Evolutionary conservation across 2,113 vertebrate species (phyloP).

Genomic region (Ptilonorhynchus violaceus): DNA sequence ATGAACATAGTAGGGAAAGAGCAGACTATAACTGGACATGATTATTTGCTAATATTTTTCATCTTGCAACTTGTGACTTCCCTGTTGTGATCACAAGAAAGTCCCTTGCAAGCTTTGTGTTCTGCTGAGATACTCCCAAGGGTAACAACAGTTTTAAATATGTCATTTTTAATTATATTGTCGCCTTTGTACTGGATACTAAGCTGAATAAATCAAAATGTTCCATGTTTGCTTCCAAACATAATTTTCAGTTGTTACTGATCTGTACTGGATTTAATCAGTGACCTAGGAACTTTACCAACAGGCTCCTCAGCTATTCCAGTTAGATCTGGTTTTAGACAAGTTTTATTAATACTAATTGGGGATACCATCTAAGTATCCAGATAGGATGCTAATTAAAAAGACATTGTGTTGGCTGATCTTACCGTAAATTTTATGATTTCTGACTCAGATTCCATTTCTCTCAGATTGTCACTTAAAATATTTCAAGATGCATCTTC

Average conservation of each 20-base stretch:
- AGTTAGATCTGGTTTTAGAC: slow-evolving; percentile 16
- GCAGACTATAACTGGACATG: neutral
- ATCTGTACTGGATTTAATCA: slow-evolving; percentile 45
- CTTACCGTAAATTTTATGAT: neutral
- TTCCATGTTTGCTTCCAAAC: slow-evolving; percentile 15
- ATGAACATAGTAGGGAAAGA: neutral
- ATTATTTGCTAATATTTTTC: neutral
- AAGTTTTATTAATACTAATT: slow-evolving; percentile 27
- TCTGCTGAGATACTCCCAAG: neutral
- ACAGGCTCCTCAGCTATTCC: neutral
- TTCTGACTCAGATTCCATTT: slow-evolving; percentile 22
- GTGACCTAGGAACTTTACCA: slow-evolving; percentile 20
- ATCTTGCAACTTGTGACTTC: neutral
- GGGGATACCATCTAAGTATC: neutral
- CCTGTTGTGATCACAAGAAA: neutral
- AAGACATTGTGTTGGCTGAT: neutral
- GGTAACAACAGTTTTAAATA: neutral
- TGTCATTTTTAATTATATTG: neutral
- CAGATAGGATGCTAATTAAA: slow-evolving; percentile 22
- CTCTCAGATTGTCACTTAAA: neutral
- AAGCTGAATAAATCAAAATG: neutral
- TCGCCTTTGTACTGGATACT: neutral
- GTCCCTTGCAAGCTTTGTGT: neutral
- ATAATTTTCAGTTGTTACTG: neutral
- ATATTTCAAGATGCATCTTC: slow-evolving; percentile 33